phyloP scores from a whole-genome alignment of 2,113 vertebrate species.

The Motacilla tschutschensis region DNA sequence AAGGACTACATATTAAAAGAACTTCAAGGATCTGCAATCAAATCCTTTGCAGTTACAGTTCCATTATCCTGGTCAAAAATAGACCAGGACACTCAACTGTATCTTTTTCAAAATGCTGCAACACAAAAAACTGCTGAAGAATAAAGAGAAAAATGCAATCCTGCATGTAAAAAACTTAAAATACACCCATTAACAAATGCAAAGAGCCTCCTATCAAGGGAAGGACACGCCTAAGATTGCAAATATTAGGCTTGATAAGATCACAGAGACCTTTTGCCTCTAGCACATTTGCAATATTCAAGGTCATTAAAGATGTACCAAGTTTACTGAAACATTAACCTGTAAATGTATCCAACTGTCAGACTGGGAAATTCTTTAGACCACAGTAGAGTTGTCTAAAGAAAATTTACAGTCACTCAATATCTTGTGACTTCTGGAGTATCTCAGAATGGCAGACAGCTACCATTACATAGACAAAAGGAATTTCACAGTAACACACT shows the following conservation, averaged over 20 bases:
- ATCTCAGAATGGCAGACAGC: not conserved
- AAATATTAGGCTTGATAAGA: slow-evolving; percentile 19
- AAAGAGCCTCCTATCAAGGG: not conserved
- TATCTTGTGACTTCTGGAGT: not conserved
- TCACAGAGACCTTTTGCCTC: slow-evolving; percentile 16
- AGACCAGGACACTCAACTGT: not conserved
- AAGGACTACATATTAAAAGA: not conserved
- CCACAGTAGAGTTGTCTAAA: not conserved
- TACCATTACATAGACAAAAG: not conserved
- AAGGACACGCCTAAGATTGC: not conserved
- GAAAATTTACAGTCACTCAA: not conserved
- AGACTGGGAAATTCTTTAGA: not conserved
- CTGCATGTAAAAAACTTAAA: not conserved
- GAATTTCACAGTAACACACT: not conserved
- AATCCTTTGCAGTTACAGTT: not conserved
- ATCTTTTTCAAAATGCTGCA: not conserved
- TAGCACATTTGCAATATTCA: slow-evolving; percentile 23
- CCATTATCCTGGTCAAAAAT: slow-evolving; percentile 14
- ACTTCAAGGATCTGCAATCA: not conserved
- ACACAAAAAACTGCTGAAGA: not conserved
- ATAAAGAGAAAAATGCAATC: not conserved
- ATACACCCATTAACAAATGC: not conserved
- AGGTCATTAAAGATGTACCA: slow-evolving; percentile 25
- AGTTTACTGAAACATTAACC: slow-evolving; percentile 17
- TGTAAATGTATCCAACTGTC: not conserved